Evolutionary conservation across 2,797 vertebrate species (phyloP).

Genomic region (Diglossa cyanea): DNA sequence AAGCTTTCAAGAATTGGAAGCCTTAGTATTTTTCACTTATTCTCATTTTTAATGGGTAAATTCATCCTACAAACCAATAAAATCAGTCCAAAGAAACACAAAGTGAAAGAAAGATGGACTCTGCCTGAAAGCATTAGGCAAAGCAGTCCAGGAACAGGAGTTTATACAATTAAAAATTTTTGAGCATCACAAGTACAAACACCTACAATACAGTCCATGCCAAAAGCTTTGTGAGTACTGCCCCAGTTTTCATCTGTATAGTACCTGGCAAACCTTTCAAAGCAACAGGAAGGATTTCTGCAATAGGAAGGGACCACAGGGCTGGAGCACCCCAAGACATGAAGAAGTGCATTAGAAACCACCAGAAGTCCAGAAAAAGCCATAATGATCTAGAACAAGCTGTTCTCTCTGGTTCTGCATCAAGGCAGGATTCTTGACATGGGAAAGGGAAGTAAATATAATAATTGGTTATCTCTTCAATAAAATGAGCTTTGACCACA

Average conservation of each 20-base stretch:
- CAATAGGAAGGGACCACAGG: accelerated
- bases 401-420: not conserved
- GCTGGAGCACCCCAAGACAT: not conserved
- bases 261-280: not conserved
- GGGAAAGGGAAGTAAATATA: not conserved
- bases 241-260: not conserved
- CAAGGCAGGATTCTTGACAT: not conserved
- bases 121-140: not conserved
- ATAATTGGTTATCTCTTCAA: not conserved
- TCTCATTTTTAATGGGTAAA: not conserved
- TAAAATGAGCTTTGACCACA: not conserved
- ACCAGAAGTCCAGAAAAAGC: not conserved
- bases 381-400: accelerated
- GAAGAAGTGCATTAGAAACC: not conserved
- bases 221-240: not conserved
- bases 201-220: not conserved
- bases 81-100: not conserved
- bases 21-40: not conserved
- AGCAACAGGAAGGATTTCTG: not conserved
- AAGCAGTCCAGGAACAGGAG: not conserved
- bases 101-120: not conserved
- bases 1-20: not conserved
- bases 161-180: not conserved
- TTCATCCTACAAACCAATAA: not conserved
- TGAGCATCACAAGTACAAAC: not conserved